These are phyloP conservation scores for Neoseiulus cucumeris DNA, from an alignment of 1,140 invertebrate species.

Conservation along the genomic window DNA sequence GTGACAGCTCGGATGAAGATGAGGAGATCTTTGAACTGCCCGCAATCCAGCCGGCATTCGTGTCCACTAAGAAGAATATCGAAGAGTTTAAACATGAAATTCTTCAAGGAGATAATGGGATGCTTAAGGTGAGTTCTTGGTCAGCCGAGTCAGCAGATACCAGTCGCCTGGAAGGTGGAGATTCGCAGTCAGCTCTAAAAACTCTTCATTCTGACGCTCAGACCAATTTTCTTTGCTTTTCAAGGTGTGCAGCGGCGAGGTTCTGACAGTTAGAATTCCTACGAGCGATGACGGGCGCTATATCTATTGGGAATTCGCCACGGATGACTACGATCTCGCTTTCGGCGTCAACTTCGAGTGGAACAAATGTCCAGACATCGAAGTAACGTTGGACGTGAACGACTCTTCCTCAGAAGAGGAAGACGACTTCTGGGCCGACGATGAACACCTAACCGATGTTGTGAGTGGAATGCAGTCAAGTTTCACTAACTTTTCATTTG, in stretches of 20 bases:
- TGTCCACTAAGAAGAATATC: conserved; percentile 34
- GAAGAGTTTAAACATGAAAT: conserved; percentile 31
- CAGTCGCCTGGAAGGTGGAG: too few relatives aligned
- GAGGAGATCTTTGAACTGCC: conserved; percentile 13
- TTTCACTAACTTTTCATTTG: neutral
- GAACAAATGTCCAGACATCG: conserved; percentile 27
- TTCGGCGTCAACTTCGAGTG: conserved; percentile 39
- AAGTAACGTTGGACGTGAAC: conserved; percentile 26
- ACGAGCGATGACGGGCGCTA: conserved; percentile 36
- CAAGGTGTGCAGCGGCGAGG: conserved; percentile 37
- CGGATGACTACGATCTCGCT: conserved; percentile 37
- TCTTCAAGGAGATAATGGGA: conserved; percentile 33
- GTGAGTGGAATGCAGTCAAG: neutral
- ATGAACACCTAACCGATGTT: conserved; percentile 13
- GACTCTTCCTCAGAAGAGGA: conserved; percentile 32
- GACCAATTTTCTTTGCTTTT: conserved; percentile 30
- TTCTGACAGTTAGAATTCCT: conserved; percentile 34
- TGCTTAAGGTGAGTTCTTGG: conserved; percentile 23
- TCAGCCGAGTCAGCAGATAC: neutral
- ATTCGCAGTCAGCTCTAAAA: too few relatives aligned
- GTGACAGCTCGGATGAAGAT: conserved; percentile 2
- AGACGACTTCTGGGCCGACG: conserved; percentile 23
- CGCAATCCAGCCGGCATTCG: conserved; percentile 24
- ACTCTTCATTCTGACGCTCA: too few relatives aligned
- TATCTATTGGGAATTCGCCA: conserved; percentile 38